Percentiles rank a stretch among this genome's conserved stretches.
These are phyloP conservation scores for Agrilus cyanescens DNA, from an alignment of 2,888 invertebrate species.

Conservation along the genomic window DNA sequence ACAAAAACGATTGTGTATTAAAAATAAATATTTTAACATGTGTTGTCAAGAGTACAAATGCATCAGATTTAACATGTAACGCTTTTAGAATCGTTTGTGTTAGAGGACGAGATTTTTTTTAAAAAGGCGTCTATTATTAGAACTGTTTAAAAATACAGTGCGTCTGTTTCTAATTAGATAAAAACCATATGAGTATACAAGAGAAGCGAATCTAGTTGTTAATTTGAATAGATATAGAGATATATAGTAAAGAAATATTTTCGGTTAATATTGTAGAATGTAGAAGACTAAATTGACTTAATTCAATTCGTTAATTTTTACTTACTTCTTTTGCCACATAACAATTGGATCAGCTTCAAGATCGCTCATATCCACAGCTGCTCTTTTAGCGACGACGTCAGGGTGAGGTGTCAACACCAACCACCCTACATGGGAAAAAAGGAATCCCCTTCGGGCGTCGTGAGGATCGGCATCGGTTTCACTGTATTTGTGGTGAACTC, in stretches of 20 bases:
- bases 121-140: background rate
- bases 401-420: slow-evolving; percentile 75
- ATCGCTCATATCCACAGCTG: slow-evolving; percentile 57
- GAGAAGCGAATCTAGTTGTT: no score
- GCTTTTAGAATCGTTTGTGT: no score
- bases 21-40: background rate
- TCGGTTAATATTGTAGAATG: no score
- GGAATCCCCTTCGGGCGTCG: slow-evolving; percentile 63
- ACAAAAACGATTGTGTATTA: no score
- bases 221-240: no score
- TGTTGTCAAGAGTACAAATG: background rate
- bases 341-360: slow-evolving; percentile 61
- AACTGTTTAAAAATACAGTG: slow-evolving; percentile 2
- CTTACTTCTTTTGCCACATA: slow-evolving; percentile 59
- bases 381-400: slow-evolving; percentile 55
- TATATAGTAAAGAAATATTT: no score
- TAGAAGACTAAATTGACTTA: slow-evolving; percentile 10
- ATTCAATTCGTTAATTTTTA: background rate
- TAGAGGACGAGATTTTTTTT: no score
- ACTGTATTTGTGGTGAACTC: slow-evolving; percentile 81
- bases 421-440: slow-evolving; percentile 89
- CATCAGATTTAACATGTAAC: no score
- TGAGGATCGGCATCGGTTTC: slow-evolving; percentile 81
- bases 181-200: no score
- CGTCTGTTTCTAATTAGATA: no score